phyloP scores from a whole-genome alignment of 2,113 vertebrate species.

The Tringa solitaria region DNA sequence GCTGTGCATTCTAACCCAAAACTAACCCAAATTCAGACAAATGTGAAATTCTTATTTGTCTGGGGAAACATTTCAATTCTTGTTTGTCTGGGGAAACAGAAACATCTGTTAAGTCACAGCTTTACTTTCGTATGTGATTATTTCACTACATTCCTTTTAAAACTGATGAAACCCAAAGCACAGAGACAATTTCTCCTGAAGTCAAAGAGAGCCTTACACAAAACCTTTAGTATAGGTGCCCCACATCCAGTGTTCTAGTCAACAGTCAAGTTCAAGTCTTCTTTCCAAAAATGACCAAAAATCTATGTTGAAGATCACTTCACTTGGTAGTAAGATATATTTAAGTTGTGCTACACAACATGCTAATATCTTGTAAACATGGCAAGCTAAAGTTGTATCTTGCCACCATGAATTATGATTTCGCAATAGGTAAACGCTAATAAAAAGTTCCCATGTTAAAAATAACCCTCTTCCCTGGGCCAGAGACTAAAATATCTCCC shows the following conservation, averaged over 20 bases:
- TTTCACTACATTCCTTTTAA: not conserved
- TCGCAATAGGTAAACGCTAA: not conserved
- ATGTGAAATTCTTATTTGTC: not conserved
- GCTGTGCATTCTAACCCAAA: not conserved
- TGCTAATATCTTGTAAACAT: not conserved
- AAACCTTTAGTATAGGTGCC: not conserved
- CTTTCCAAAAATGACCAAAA: not conserved
- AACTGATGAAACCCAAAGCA: not conserved
- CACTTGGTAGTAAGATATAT: not conserved
- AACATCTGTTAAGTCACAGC: not conserved
- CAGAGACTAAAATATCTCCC: not conserved
- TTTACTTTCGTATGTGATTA: not conserved
- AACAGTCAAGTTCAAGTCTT: not conserved
- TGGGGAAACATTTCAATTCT: not conserved
- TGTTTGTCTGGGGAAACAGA: not conserved
- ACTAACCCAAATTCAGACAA: not conserved
- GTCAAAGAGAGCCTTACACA: not conserved
- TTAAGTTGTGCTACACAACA: not conserved
- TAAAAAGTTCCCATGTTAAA: not conserved
- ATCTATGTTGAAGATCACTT: not conserved
- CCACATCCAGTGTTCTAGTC: not conserved
- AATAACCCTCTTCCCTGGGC: not conserved
- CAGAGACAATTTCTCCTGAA: not conserved
- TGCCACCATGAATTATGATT: not conserved
- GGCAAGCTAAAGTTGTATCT: not conserved